Evolutionary conservation across 2,797 vertebrate species (phyloP).

Genomic region (Phylloscopus collybita): DNA sequence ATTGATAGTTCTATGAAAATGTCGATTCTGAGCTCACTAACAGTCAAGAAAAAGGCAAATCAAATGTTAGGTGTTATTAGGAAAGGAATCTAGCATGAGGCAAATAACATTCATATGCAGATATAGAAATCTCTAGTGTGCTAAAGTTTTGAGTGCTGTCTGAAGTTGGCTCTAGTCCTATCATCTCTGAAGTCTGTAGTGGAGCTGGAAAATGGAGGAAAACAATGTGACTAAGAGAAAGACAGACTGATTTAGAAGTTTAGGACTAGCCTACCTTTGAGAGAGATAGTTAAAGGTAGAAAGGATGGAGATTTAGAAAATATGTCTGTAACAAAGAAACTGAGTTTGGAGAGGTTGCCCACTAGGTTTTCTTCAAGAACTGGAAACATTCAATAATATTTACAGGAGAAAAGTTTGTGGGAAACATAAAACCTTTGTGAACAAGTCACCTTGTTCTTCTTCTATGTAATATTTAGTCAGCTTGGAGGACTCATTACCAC

Average conservation of each 20-base stretch:
- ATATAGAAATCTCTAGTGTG: neutral
- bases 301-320: neutral
- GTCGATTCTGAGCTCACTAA: neutral
- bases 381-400: neutral
- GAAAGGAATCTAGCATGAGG: neutral
- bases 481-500: neutral
- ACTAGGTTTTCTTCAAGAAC: neutral
- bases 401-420: neutral
- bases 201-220: neutral
- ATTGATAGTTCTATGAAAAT: neutral
- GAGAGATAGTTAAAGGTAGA: rapidly evolving
- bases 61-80: neutral
- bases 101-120: neutral
- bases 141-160: neutral
- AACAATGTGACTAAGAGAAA: neutral
- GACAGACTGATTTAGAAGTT: neutral
- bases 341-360: neutral
- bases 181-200: neutral
- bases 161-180: neutral
- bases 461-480: neutral
- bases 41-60: neutral
- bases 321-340: neutral
- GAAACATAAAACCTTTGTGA: neutral
- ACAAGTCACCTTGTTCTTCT: neutral
- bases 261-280: neutral